A percentile compares a stretch with the other conserved stretches of the same genome.
phyloP scores from a whole-genome alignment of 2,888 invertebrate species.

The Scrobipalpa atriplicella region DNA sequence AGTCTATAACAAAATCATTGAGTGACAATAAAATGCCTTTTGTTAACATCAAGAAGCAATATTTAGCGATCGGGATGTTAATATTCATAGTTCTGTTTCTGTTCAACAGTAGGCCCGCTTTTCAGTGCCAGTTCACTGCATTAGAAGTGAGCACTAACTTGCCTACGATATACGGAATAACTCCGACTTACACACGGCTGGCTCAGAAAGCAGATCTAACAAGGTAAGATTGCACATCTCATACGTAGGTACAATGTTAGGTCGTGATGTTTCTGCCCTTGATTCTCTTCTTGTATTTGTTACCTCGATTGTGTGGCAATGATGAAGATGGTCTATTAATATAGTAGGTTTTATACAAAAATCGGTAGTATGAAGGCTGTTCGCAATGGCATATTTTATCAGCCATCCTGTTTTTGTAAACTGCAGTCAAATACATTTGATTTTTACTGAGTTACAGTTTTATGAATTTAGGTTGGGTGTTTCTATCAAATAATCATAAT shows the following conservation, averaged over 20 bases:
- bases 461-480: too few species aligned
- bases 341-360: conserved; percentile 22
- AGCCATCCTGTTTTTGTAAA: too few species aligned
- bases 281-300: conserved; percentile 37
- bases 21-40: conserved; percentile 59
- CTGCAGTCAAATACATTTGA: background rate
- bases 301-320: conserved; percentile 41
- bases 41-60: conserved; percentile 76
- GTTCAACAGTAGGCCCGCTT: conserved; percentile 70
- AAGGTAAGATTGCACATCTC: conserved; percentile 74
- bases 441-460: too few species aligned
- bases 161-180: conserved; percentile 94
- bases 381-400: background rate
- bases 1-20: background rate
- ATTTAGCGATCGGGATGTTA: conserved; percentile 73
- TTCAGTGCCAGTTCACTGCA: conserved; percentile 71
- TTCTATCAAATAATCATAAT: too few species aligned
- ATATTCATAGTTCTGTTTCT: conserved; percentile 73
- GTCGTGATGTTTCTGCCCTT: conserved; percentile 69
- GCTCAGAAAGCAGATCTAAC: conserved; percentile 98
- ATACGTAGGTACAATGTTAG: conserved; percentile 41
- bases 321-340: conserved; percentile 25
- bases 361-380: background rate
- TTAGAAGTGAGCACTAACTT: conserved; percentile 61
- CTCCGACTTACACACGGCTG: conserved; percentile 94